Percentiles rank a stretch among this genome's conserved stretches.
Evolutionary conservation across 2,888 invertebrate species (phyloP).

Genomic region (Gymnoscelis rufifasciata): DNA sequence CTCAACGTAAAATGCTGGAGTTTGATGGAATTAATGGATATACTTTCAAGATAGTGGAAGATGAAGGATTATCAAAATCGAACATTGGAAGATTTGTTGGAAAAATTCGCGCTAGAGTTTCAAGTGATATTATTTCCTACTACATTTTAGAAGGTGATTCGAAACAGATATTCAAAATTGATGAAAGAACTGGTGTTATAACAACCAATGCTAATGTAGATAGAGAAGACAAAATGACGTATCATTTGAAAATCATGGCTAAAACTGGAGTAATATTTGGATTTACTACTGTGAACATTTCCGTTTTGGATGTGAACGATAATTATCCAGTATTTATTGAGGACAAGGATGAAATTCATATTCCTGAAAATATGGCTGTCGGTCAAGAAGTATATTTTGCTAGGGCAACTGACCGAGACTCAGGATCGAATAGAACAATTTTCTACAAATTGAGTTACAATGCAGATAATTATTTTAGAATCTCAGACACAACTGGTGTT

Average conservation of each 20-base stretch:
- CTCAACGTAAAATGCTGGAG: constrained; percentile 84
- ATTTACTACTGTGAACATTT: constrained; percentile 88
- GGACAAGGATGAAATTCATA: constrained; percentile 87
- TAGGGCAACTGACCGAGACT: constrained; percentile 91
- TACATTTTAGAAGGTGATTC: constrained; percentile 90
- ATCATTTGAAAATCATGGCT: constrained; percentile 89
- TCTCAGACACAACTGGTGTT: constrained; percentile 92
- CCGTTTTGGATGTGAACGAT: constrained; percentile 93
- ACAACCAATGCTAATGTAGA: constrained; percentile 89
- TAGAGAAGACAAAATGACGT: constrained; percentile 87
- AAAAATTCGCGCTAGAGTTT: constrained; percentile 81
- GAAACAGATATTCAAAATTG: constrained; percentile 87
- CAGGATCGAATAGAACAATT: constrained; percentile 92
- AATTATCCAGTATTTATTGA: constrained; percentile 91
- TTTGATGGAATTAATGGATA: constrained; percentile 89
- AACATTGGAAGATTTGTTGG: constrained; percentile 87
- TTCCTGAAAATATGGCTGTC: constrained; percentile 94
- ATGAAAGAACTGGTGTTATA: constrained; percentile 88
- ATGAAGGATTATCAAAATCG: constrained; percentile 82
- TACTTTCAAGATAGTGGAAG: constrained; percentile 90
- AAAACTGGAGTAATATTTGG: constrained; percentile 87
- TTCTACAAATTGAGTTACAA: constrained; percentile 90
- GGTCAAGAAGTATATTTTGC: constrained; percentile 95
- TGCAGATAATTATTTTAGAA: constrained; percentile 88
- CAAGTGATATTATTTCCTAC: constrained; percentile 84